Percentiles rank a stretch among this genome's conserved stretches.
Evolutionary conservation across 2,888 invertebrate species (phyloP).

Genomic region (Tiphia femorata): DNA sequence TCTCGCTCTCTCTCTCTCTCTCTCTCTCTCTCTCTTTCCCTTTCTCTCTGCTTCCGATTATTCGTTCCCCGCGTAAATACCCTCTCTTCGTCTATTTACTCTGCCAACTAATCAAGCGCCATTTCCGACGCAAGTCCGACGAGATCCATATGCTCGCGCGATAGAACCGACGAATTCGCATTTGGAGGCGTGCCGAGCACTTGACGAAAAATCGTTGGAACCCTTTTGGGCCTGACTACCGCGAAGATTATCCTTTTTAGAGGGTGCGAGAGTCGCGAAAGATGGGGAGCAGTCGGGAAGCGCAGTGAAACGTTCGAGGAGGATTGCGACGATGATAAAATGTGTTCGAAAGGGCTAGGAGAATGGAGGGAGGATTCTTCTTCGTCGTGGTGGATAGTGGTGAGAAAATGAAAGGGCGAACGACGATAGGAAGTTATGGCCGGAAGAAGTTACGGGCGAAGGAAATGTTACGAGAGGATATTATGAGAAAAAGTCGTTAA

Average conservation of each 20-base stretch:
- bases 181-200: neutral
- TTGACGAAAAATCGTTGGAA: neutral
- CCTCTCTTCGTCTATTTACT: neutral
- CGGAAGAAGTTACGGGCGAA: too few species aligned
- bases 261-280: neutral
- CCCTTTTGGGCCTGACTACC: too few species aligned
- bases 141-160: neutral
- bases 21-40: neutral
- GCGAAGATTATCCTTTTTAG: too few species aligned
- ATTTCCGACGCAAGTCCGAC: neutral
- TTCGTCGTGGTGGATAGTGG: too few species aligned
- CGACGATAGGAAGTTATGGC: too few species aligned
- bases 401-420: too few species aligned
- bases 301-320: neutral
- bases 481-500: too few species aligned
- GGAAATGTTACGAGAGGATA: too few species aligned
- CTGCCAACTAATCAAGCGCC: constrained; percentile 1
- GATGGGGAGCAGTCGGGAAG: neutral
- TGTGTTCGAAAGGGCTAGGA: neutral
- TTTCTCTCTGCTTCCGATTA: neutral
- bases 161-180: neutral
- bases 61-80: neutral
- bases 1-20: neutral
- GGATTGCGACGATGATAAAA: neutral
- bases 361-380: neutral